Evolutionary conservation across 2,797 vertebrate genomes (phyloP).

Genomic region (Diceros bicornis): DNA sequence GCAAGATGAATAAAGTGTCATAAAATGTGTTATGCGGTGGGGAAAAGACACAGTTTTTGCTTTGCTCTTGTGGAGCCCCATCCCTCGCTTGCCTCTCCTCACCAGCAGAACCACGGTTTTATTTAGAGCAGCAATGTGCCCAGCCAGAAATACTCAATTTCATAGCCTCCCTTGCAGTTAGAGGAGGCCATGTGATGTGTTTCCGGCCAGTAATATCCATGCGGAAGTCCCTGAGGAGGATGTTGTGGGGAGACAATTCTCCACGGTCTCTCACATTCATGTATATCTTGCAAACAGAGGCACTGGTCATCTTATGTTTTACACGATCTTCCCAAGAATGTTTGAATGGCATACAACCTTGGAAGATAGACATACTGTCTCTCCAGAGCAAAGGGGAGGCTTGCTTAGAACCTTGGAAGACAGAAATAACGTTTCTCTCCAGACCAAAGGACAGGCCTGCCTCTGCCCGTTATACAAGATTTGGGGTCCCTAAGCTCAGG

Average conservation of each 20-base stretch:
- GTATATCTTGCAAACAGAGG: neutral
- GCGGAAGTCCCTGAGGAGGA: neutral
- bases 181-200: neutral
- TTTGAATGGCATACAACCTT: neutral
- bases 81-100: neutral
- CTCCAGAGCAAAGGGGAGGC: neutral
- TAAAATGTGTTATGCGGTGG: neutral
- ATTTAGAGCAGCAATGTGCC: neutral
- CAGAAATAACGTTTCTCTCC: neutral
- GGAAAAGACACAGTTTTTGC: neutral
- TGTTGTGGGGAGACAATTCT: neutral
- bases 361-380: neutral
- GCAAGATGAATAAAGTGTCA: neutral
- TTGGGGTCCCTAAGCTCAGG: neutral
- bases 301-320: neutral
- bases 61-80: neutral
- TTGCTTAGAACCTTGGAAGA: constrained; percentile 17
- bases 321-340: neutral
- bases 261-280: neutral
- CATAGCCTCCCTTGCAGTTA: neutral
- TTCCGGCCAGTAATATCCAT: neutral
- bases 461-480: neutral
- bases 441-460: neutral
- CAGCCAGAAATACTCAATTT: neutral
- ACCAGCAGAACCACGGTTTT: neutral